Evolutionary conservation across 2,888 invertebrate genomes (phyloP).

Genomic region (Operophtera brumata): DNA sequence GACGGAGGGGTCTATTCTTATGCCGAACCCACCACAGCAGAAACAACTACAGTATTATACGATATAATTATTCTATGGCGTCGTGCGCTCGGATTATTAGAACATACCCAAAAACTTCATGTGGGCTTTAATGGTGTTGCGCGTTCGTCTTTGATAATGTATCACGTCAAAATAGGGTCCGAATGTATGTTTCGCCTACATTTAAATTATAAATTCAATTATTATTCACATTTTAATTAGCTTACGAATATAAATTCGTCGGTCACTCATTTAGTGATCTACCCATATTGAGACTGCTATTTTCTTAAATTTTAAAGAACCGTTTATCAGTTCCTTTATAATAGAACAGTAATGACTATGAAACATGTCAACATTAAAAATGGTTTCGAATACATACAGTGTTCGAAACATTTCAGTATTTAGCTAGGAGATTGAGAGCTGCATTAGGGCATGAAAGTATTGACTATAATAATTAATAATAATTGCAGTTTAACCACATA

Average conservation of each 20-base stretch:
- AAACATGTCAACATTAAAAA: neutral
- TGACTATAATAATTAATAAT: neutral
- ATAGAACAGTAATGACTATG: neutral
- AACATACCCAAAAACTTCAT: neutral
- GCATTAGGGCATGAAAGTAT: neutral
- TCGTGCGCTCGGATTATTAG: neutral
- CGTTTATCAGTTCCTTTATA: neutral
- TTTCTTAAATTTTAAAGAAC: neutral
- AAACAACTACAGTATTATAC: too few relatives aligned
- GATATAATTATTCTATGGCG: too few relatives aligned
- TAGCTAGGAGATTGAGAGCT: neutral
- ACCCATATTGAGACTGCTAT: neutral
- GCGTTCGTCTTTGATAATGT: neutral
- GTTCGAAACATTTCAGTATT: neutral
- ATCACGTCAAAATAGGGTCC: neutral
- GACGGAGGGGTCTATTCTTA: too few relatives aligned
- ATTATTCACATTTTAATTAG: neutral
- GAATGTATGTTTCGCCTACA: slow-evolving; percentile 6
- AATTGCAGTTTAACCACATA: too few relatives aligned
- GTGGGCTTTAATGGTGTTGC: neutral
- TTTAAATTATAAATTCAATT: slow-evolving; percentile 4
- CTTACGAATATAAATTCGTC: neutral
- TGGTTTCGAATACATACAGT: too few relatives aligned
- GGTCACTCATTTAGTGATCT: slow-evolving; percentile 8
- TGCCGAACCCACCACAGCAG: too few relatives aligned